These are phyloP conservation scores for Muntiacus muntjak DNA, from an alignment of 2,113 vertebrate species.

Conservation along the genomic window DNA sequence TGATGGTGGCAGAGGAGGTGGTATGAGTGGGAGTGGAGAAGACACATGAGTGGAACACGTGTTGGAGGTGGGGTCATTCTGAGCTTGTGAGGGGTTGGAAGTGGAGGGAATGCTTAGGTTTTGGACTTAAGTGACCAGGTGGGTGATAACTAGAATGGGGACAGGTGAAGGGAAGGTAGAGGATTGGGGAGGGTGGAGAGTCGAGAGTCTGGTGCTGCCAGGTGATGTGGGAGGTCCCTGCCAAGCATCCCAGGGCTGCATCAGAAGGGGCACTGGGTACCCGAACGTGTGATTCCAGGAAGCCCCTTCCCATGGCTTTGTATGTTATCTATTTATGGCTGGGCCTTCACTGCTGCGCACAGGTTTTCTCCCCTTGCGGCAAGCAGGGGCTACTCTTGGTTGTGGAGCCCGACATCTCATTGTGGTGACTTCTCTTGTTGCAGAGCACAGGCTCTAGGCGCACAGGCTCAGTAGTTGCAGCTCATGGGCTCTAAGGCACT, in stretches of 20 bases:
- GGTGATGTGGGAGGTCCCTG: not conserved
- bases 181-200: not conserved
- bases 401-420: not conserved
- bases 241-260: rapidly evolving
- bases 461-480: not conserved
- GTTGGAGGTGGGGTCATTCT: rapidly evolving
- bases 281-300: rapidly evolving
- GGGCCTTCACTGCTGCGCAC: not conserved
- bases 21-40: not conserved
- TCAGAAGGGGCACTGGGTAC: not conserved
- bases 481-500: not conserved
- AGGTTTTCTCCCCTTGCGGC: not conserved
- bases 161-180: not conserved
- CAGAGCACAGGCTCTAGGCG: not conserved
- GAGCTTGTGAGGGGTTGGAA: not conserved
- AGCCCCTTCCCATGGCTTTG: not conserved
- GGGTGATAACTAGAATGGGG: not conserved
- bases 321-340: not conserved
- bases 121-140: not conserved
- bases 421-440: not conserved
- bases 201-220: not conserved
- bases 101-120: not conserved
- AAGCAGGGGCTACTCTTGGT: not conserved
- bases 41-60: rapidly evolving
- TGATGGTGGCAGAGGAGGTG: not conserved